These are phyloP conservation scores for Onthophagus taurus DNA, from an alignment of 1,140 invertebrate species.

Conservation along the genomic window DNA sequence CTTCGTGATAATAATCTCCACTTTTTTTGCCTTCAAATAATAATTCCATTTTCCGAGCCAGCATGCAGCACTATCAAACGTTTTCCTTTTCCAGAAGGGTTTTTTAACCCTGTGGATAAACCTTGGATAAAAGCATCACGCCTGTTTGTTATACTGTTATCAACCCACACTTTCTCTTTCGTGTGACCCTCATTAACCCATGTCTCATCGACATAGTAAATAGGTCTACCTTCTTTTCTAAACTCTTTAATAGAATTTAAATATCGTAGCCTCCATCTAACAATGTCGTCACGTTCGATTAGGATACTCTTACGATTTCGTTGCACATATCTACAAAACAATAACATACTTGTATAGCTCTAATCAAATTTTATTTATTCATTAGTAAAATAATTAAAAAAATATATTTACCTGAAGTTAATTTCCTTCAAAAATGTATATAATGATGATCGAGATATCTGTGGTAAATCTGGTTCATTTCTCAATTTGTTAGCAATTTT, in stretches of 20 bases:
- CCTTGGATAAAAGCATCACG: conserved; percentile 23
- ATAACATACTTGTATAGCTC: neutral
- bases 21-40: conserved; percentile 11
- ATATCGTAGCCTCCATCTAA: neutral
- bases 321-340: neutral
- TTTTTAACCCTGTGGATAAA: conserved; percentile 30
- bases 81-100: conserved; percentile 27
- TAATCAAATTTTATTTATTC: neutral
- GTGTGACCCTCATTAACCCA: neutral
- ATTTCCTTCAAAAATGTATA: conserved; percentile 4
- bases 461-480: no score
- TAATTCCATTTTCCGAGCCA: conserved; percentile 23
- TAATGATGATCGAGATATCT: no score
- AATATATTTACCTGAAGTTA: neutral
- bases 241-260: neutral
- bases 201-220: neutral
- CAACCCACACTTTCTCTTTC: neutral
- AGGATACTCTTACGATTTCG: neutral
- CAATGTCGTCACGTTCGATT: neutral
- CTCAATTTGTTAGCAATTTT: no score
- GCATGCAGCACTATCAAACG: conserved; percentile 29
- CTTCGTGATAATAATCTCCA: conserved; percentile 3
- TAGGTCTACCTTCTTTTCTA: neutral
- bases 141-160: conserved; percentile 4
- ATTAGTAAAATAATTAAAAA: neutral